These are phyloP conservation scores for Rhinoraja longicauda DNA, from an alignment of 2,797 vertebrate genomes.

Conservation along the genomic window DNA sequence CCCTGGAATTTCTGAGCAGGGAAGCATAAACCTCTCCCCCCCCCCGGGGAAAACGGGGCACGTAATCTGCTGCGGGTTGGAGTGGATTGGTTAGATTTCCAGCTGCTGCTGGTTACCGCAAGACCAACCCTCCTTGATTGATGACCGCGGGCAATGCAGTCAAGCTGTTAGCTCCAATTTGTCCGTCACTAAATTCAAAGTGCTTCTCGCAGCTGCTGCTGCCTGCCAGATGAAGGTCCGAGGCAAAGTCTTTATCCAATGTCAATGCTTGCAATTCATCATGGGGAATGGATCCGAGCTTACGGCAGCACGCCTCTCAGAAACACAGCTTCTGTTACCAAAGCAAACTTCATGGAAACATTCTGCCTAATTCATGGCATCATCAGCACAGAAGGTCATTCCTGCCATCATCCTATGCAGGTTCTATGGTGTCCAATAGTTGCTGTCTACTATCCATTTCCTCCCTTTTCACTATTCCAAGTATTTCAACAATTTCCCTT, in stretches of 20 bases:
- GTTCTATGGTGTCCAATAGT: background rate
- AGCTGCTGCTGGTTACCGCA: background rate
- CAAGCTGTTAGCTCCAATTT: background rate
- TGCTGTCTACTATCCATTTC: background rate
- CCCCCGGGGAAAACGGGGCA: background rate
- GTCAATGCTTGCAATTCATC: background rate
- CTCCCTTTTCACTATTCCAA: background rate
- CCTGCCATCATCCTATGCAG: background rate
- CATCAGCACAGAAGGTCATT: background rate
- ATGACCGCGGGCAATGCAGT: background rate
- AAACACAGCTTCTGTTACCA: background rate
- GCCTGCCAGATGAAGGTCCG: background rate
- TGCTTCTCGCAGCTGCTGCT: background rate
- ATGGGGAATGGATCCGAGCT: background rate
- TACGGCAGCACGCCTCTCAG: background rate
- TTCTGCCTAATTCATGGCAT: background rate
- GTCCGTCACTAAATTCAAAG: background rate
- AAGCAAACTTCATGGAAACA: background rate
- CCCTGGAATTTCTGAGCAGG: background rate
- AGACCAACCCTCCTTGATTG: background rate
- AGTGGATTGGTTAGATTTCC: background rate
- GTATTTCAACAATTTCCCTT: background rate
- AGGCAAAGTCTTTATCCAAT: background rate
- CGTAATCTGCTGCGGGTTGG: background rate
- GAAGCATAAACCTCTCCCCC: background rate